These are phyloP conservation scores for Hippopotamyrus pictus DNA, from an alignment of 2,797 vertebrate species.

Conservation along the genomic window DNA sequence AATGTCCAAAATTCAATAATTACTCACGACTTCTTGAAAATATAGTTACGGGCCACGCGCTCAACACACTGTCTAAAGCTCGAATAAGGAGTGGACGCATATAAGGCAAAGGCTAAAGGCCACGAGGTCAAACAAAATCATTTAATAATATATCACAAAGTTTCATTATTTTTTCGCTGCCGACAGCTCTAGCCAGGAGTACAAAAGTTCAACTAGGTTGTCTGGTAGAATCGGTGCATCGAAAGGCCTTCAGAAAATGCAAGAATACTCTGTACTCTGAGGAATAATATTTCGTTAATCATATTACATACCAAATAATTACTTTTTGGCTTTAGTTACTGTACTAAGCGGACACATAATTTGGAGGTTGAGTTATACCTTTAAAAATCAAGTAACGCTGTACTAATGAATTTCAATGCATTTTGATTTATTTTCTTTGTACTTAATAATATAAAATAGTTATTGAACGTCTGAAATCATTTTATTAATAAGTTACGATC, in stretches of 20 bases:
- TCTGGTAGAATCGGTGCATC: conserved; percentile 1
- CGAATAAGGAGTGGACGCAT: conserved; percentile 49
- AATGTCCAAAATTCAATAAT: background rate
- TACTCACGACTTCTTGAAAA: conserved; percentile 19
- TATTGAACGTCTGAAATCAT: background rate
- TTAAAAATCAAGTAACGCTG: background rate
- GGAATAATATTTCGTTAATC: background rate
- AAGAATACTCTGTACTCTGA: background rate
- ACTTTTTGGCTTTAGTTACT: background rate
- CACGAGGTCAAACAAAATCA: conserved; percentile 81
- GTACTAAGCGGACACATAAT: background rate
- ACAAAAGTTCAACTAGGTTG: conserved; percentile 70
- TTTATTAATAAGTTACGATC: background rate
- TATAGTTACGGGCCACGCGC: conserved; percentile 31
- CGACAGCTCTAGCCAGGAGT: conserved; percentile 76
- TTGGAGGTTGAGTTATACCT: background rate
- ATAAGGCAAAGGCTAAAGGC: conserved; percentile 74
- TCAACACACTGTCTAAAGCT: conserved; percentile 54
- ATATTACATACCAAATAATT: background rate
- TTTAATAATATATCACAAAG: conserved; percentile 87
- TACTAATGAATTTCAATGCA: background rate
- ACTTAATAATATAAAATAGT: background rate
- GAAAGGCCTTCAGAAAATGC: background rate
- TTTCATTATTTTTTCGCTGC: conserved; percentile 80
- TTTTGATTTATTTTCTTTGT: background rate